Percentiles rank a stretch among this genome's conserved stretches.
Evolutionary conservation across 2,797 vertebrate genomes (phyloP).

Genomic region (Micropoecilia bifurca): DNA sequence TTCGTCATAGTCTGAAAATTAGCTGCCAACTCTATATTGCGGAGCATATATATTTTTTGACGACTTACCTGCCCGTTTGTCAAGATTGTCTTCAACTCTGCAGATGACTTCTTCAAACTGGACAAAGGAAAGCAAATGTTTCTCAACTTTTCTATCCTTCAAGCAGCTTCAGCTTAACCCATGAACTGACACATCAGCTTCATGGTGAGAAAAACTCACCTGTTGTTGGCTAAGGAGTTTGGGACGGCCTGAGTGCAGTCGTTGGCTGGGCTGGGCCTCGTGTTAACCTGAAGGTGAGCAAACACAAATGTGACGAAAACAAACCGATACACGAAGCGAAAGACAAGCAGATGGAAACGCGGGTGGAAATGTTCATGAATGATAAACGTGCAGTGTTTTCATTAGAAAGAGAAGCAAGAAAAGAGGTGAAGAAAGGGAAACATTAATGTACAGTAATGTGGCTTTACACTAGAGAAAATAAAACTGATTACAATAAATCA

Average conservation of each 20-base stretch:
- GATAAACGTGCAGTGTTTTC: constrained; percentile 73
- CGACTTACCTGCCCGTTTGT: constrained; percentile 93
- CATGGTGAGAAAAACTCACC: constrained; percentile 80
- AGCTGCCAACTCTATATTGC: not conserved
- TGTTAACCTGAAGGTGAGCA: constrained; percentile 88
- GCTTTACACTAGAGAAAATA: not conserved
- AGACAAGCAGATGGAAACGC: constrained; percentile 63
- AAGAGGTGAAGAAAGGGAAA: constrained; percentile 4
- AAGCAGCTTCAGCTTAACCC: constrained; percentile 11
- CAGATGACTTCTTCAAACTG: constrained; percentile 97
- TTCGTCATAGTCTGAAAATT: constrained; percentile 7
- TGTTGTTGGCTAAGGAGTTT: constrained; percentile 91
- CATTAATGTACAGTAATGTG: not conserved
- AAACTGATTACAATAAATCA: not conserved
- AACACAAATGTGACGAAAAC: constrained; percentile 21
- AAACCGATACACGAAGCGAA: constrained; percentile 46
- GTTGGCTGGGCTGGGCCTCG: constrained; percentile 87
- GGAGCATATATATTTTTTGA: constrained; percentile 42
- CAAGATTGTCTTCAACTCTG: constrained; percentile 95
- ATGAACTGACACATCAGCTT: not conserved
- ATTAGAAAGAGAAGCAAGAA: constrained; percentile 49
- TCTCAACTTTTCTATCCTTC: constrained; percentile 8
- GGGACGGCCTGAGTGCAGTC: constrained; percentile 83
- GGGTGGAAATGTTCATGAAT: constrained; percentile 80
- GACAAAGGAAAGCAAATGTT: constrained; percentile 15